Evolutionary conservation across 2,797 vertebrate genomes (phyloP).

Genomic region (Centroberyx gerrardi): DNA sequence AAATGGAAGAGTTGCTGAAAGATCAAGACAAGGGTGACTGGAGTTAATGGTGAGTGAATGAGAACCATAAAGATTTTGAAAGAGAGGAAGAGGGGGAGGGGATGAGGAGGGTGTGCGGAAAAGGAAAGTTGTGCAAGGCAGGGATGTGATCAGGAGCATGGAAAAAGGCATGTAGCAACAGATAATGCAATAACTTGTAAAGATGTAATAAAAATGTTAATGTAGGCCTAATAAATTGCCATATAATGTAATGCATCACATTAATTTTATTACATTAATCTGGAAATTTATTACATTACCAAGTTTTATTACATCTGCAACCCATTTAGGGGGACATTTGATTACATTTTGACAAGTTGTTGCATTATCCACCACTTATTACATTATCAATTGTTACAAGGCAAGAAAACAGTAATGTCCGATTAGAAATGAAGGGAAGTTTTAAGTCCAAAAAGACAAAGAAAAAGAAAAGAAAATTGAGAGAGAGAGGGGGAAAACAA

Average conservation of each 20-base stretch:
- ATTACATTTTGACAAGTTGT: no score
- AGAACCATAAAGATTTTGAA: background rate
- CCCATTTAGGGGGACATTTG: background rate
- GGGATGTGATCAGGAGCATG: no score
- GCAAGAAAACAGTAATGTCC: no score
- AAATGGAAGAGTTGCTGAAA: background rate
- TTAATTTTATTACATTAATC: no score
- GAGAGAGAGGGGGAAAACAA: conserved; percentile 8
- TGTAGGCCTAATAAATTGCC: no score
- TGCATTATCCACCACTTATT: background rate
- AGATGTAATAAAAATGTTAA: no score
- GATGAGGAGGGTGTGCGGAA: background rate
- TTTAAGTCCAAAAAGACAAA: no score
- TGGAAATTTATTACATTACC: background rate
- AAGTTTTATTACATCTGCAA: background rate
- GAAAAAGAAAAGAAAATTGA: background rate
- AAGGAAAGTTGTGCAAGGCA: background rate
- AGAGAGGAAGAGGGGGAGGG: background rate
- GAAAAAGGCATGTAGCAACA: no score
- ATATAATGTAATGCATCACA: no score
- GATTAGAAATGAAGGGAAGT: no score
- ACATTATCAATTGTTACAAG: background rate
- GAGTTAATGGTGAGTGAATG: background rate
- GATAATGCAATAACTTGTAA: no score
- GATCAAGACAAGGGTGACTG: background rate